phyloP scores from a whole-genome alignment of 2,888 invertebrate genomes.

The Boloria euphrosyne region DNA sequence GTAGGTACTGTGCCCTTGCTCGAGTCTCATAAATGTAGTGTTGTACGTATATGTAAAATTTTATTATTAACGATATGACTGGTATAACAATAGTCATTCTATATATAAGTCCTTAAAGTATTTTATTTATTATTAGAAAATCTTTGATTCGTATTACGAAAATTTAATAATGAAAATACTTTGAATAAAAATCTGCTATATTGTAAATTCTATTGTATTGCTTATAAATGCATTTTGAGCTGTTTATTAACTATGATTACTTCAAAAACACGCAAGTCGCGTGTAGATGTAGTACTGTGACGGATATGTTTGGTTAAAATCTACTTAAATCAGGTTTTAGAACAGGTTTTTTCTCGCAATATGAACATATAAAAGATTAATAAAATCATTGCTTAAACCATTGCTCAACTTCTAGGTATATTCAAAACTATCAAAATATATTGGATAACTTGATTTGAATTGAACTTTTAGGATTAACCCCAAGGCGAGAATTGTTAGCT shows the following conservation, averaged over 20 bases:
- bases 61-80: slow-evolving; percentile 4
- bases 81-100: not conserved
- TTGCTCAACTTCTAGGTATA: too few species aligned
- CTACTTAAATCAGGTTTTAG: too few species aligned
- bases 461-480: not conserved
- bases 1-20: not conserved
- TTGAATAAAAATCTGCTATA: too few species aligned
- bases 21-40: not conserved
- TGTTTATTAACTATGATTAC: not conserved
- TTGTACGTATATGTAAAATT: not conserved
- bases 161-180: slow-evolving; percentile 1
- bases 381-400: too few species aligned
- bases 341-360: too few species aligned
- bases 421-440: too few species aligned
- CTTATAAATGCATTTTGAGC: slow-evolving; percentile 1
- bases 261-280: not conserved
- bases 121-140: slow-evolving; percentile 7
- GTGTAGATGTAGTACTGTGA: not conserved
- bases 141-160: slow-evolving; percentile 8
- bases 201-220: too few species aligned
- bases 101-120: slow-evolving; percentile 2
- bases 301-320: too few species aligned
- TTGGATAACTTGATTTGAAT: too few species aligned
- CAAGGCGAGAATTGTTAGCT: not conserved
- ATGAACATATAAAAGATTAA: too few species aligned